A percentile compares a stretch with the other conserved stretches of the same genome.
Conservation (phyloP, 2,888 invertebrate genomes). For the Falcaria lacertinaria region DNA sequence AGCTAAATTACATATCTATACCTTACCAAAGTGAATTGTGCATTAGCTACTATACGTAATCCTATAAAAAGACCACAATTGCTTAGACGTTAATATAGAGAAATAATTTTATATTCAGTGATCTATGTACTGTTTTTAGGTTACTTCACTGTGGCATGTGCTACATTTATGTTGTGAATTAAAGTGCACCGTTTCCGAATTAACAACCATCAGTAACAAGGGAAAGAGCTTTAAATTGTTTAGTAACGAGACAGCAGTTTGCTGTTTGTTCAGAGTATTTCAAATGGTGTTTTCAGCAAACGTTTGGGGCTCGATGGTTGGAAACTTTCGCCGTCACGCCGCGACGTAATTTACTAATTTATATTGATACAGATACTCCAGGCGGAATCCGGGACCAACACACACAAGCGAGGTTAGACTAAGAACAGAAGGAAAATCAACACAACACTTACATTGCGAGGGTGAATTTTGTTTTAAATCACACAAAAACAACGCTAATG, state of each 20-base stretch:
- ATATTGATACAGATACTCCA: slow-evolving; percentile 24
- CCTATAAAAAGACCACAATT: slow-evolving; percentile 18
- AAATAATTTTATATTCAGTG: slow-evolving; percentile 12
- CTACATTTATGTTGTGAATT: slow-evolving; percentile 2
- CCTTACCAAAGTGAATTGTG: slow-evolving; percentile 16
- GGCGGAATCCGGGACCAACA: slow-evolving; percentile 17
- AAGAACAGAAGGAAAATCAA: slow-evolving; percentile 28
- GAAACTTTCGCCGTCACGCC: slow-evolving; percentile 1
- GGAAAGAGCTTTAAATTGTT: not conserved
- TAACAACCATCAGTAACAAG: slow-evolving; percentile 6
- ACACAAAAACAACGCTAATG: not conserved
- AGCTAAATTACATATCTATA: slow-evolving; percentile 33
- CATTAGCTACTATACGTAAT: slow-evolving; percentile 30
- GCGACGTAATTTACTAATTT: slow-evolving; percentile 8
- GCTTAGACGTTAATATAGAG: slow-evolving; percentile 12
- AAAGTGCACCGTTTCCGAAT: slow-evolving; percentile 23
- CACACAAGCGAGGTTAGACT: slow-evolving; percentile 40
- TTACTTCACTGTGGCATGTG: not conserved
- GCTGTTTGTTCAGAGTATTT: not conserved
- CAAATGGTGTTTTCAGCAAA: slow-evolving; percentile 1
- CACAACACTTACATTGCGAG: slow-evolving; percentile 35
- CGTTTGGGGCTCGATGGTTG: slow-evolving; percentile 18
- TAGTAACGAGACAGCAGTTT: not conserved
- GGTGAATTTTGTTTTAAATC: slow-evolving; percentile 9
- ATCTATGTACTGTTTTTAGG: slow-evolving; percentile 11